phyloP scores from a whole-genome alignment of 2,888 invertebrate genomes.

The Rhingia campestris region DNA sequence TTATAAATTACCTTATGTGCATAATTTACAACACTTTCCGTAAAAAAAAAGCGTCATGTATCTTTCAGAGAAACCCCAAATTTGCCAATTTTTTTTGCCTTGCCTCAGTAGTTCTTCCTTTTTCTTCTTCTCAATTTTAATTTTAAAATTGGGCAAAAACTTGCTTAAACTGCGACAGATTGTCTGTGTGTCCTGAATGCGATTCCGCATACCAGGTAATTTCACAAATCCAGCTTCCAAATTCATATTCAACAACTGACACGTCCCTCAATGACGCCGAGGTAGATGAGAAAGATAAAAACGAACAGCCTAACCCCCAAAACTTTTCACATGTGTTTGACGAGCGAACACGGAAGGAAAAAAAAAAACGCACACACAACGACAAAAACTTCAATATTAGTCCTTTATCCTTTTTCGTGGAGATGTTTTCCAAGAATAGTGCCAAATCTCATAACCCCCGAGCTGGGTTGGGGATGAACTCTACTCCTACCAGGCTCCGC shows the following conservation, averaged over 20 bases:
- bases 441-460: slow-evolving; percentile 38
- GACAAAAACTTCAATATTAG: slow-evolving; percentile 53
- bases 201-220: slow-evolving; percentile 37
- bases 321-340: slow-evolving; percentile 17
- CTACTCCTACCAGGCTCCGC: slow-evolving; percentile 55
- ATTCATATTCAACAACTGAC: slow-evolving; percentile 55
- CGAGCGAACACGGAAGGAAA: neutral
- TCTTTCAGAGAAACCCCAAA: slow-evolving; percentile 22
- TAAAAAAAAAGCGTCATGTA: slow-evolving; percentile 2
- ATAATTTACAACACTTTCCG: slow-evolving; percentile 11
- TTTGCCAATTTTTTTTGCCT: slow-evolving; percentile 21
- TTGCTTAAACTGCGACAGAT: slow-evolving; percentile 55
- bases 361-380: slow-evolving; percentile 24
- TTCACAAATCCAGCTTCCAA: slow-evolving; percentile 48
- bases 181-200: slow-evolving; percentile 44
- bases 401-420: slow-evolving; percentile 2
- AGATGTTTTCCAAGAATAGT: slow-evolving; percentile 20
- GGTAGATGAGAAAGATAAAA: neutral
- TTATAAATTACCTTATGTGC: slow-evolving; percentile 13
- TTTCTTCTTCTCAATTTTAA: slow-evolving; percentile 21
- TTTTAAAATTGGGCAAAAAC: slow-evolving; percentile 12
- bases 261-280: slow-evolving; percentile 14
- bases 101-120: neutral
- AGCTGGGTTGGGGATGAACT: slow-evolving; percentile 17
- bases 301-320: neutral